These are phyloP conservation scores for Phthorimaea operculella DNA, from an alignment of 1,140 invertebrate genomes.

Conservation along the genomic window DNA sequence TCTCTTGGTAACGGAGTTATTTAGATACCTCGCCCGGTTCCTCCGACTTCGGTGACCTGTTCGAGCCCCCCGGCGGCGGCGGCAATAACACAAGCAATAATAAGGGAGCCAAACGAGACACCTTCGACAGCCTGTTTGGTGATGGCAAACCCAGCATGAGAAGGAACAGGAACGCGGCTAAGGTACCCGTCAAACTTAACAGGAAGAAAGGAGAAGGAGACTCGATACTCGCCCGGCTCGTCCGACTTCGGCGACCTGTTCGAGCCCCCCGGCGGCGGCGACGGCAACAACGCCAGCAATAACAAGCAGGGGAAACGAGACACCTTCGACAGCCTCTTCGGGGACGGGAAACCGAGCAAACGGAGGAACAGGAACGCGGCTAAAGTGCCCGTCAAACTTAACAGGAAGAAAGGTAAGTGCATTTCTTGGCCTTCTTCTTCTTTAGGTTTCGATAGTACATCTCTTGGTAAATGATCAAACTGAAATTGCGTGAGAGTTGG, in stretches of 20 bases:
- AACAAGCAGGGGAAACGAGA: conserved; percentile 59
- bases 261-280: conserved; percentile 76
- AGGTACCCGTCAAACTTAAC: conserved; percentile 60
- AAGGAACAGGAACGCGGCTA: conserved; percentile 42
- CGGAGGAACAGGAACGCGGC: conserved; percentile 38
- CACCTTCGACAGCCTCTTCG: conserved; percentile 70
- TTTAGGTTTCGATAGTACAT: too few species aligned
- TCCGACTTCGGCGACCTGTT: conserved; percentile 89
- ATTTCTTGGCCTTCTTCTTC: too few species aligned
- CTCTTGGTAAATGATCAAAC: too few species aligned
- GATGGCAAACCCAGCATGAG: conserved; percentile 17
- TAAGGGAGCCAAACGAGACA: conserved; percentile 59
- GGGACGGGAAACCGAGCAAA: conserved; percentile 19
- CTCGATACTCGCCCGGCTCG: conserved; percentile 80
- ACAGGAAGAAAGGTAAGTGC: conserved; percentile 55
- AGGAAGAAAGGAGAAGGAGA: conserved; percentile 48
- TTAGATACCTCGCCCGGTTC: conserved; percentile 85
- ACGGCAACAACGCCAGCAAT: conserved; percentile 20
- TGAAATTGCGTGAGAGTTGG: too few species aligned
- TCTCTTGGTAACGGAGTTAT: too few species aligned
- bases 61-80: conserved; percentile 78
- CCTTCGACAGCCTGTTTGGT: conserved; percentile 70
- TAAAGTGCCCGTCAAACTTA: conserved; percentile 60
- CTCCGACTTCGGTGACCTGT: too few species aligned
- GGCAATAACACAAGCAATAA: conserved; percentile 24